Conservation (phyloP, 2,797 vertebrate species). For the Poecilia gillii region DNA sequence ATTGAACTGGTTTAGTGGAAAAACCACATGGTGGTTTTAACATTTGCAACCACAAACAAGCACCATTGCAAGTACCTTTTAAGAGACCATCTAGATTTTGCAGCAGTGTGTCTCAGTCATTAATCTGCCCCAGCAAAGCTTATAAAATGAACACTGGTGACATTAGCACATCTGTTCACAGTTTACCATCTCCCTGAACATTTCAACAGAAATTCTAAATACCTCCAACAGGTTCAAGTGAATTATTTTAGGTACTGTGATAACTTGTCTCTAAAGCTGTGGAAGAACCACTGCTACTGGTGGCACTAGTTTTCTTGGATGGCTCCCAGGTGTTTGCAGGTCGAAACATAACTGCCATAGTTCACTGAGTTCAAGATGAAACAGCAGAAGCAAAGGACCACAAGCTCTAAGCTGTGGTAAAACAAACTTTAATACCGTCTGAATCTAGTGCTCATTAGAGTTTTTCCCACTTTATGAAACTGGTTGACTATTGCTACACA, state of each 20-base stretch:
- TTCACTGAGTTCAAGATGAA: background rate
- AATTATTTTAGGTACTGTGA: background rate
- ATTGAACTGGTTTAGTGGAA: background rate
- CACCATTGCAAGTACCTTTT: background rate
- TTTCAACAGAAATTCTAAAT: background rate
- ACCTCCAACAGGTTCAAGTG: background rate
- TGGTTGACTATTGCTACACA: background rate
- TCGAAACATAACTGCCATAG: background rate
- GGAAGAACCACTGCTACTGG: background rate
- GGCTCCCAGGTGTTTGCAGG: background rate
- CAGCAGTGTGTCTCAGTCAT: background rate
- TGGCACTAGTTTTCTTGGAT: slow-evolving; percentile 1
- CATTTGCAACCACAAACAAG: background rate
- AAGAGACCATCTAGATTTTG: background rate
- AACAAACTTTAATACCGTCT: background rate
- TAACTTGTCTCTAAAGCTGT: background rate
- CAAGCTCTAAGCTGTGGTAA: background rate
- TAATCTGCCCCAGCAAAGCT: background rate
- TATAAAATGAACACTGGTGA: background rate
- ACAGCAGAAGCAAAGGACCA: background rate
- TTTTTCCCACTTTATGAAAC: background rate
- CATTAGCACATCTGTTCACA: background rate
- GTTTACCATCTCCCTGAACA: background rate
- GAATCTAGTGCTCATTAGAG: background rate
- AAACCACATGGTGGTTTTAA: background rate